A percentile compares a stretch with the other conserved stretches of the same genome.
phyloP scores from a whole-genome alignment of 2,113 vertebrate species.

The Tympanuchus pallidicinctus region DNA sequence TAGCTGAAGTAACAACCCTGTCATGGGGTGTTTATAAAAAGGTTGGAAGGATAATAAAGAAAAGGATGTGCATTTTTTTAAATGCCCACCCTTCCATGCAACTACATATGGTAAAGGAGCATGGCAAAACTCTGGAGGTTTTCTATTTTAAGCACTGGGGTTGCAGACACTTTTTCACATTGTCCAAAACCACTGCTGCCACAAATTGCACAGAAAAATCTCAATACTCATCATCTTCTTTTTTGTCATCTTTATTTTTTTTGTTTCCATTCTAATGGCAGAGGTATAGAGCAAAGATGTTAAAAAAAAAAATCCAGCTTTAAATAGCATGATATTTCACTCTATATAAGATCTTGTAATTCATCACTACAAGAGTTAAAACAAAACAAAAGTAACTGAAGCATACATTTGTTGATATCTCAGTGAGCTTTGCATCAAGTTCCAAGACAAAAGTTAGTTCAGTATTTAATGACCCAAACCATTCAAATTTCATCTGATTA shows the following conservation, averaged over 20 bases:
- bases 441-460: background rate
- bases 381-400: background rate
- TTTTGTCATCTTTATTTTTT: background rate
- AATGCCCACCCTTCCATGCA: background rate
- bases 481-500: background rate
- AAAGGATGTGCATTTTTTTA: background rate
- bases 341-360: background rate
- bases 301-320: background rate
- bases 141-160: background rate
- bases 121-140: background rate
- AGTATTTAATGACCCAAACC: background rate
- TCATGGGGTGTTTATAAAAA: background rate
- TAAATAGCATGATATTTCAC: background rate
- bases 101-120: background rate
- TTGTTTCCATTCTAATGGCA: background rate
- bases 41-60: background rate
- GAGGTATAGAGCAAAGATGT: background rate
- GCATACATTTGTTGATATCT: background rate
- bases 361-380: background rate
- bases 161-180: background rate
- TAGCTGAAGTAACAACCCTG: background rate
- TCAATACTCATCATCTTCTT: background rate
- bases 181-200: background rate
- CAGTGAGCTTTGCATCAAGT: background rate
- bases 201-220: background rate